These are phyloP conservation scores for Cryptocephalus moraei DNA, from an alignment of 2,888 invertebrate genomes.

Conservation along the genomic window DNA sequence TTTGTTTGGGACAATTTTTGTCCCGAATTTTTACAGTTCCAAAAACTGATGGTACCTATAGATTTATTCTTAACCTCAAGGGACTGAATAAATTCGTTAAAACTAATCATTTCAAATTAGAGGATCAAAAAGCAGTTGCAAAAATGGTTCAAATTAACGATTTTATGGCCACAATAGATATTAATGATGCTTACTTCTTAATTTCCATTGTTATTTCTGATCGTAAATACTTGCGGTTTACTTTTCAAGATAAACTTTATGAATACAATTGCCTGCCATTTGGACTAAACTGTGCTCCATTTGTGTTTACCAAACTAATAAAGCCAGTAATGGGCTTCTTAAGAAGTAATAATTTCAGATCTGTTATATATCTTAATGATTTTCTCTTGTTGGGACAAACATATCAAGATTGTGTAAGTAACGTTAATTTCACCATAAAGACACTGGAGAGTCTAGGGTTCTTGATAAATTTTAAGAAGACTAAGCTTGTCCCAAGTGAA, in stretches of 20 bases:
- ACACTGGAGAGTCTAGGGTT: slow-evolving; percentile 11
- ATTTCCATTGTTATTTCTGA: slow-evolving; percentile 3
- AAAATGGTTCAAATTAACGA: neutral
- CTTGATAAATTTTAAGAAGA: slow-evolving; percentile 12
- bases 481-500: slow-evolving; percentile 6
- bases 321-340: slow-evolving; percentile 3
- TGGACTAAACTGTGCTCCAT: no score
- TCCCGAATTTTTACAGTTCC: no score
- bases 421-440: slow-evolving; percentile 5
- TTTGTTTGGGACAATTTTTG: slow-evolving; percentile 3
- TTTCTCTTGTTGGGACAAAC: slow-evolving; percentile 12
- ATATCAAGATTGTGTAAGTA: slow-evolving; percentile 4
- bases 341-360: slow-evolving; percentile 1
- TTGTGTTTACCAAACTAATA: slow-evolving; percentile 6
- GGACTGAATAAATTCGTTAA: no score
- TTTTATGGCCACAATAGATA: slow-evolving; percentile 6
- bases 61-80: slow-evolving; percentile 12
- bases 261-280: slow-evolving; percentile 1
- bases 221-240: slow-evolving; percentile 5
- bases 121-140: slow-evolving; percentile 10
- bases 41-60: slow-evolving; percentile 5
- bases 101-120: no score
- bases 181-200: slow-evolving; percentile 7
- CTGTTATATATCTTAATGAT: slow-evolving; percentile 13
- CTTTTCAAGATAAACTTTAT: slow-evolving; percentile 2